Evolutionary conservation across 2,113 vertebrate species (phyloP).

Genomic region (Prietella phreatophila): DNA sequence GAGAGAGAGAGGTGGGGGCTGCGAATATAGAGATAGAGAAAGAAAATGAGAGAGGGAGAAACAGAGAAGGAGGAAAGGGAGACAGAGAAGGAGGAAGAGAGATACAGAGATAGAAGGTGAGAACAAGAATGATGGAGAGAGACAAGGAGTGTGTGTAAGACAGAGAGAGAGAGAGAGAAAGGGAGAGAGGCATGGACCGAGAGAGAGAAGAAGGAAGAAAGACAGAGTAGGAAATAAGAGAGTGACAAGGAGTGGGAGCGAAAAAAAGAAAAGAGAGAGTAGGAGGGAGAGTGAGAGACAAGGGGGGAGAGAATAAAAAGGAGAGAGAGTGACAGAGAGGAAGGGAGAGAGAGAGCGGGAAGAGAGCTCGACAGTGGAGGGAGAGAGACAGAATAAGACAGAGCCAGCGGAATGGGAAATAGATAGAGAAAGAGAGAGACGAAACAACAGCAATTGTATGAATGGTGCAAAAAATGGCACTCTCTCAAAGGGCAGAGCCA

Average conservation of each 20-base stretch:
- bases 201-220: background rate
- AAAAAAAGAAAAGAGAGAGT: background rate
- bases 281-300: background rate
- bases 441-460: slow-evolving; percentile 38
- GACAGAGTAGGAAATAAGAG: background rate
- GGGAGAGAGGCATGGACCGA: background rate
- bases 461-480: slow-evolving; percentile 64
- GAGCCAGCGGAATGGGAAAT: background rate
- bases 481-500: slow-evolving; percentile 29
- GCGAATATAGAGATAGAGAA: background rate
- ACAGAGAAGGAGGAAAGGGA: background rate
- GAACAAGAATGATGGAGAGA: slow-evolving; percentile 42
- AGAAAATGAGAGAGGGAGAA: slow-evolving; percentile 27
- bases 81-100: slow-evolving; percentile 26
- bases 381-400: slow-evolving; percentile 40
- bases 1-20: background rate
- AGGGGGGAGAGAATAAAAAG: slow-evolving; percentile 25
- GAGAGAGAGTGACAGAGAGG: background rate
- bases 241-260: slow-evolving; percentile 37
- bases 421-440: slow-evolving; percentile 25
- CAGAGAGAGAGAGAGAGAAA: background rate
- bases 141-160: background rate
- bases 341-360: background rate
- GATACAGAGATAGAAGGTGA: background rate
- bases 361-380: slow-evolving; percentile 6